Evolutionary conservation across 2,797 vertebrate species (phyloP).

Genomic region (Sternotherus odoratus): DNA sequence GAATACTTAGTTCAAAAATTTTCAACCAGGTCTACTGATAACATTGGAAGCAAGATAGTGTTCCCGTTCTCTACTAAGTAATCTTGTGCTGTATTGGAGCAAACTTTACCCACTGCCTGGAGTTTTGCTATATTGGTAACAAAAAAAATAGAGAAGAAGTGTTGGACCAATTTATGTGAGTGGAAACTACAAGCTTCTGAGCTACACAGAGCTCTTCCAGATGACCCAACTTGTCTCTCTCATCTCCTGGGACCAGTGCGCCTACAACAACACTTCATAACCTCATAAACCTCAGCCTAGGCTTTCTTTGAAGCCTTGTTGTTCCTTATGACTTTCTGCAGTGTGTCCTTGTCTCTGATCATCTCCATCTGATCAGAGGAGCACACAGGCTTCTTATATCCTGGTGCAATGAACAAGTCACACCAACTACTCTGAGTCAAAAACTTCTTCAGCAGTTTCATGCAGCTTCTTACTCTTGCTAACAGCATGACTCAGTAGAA

Average conservation of each 20-base stretch:
- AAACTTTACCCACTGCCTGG: neutral
- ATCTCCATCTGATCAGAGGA: rapidly evolving
- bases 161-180: neutral
- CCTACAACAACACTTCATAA: neutral
- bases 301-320: neutral
- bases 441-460: conserved; percentile 11
- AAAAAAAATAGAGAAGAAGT: neutral
- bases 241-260: neutral
- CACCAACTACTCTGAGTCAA: conserved; percentile 38
- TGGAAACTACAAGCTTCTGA: neutral
- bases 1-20: neutral
- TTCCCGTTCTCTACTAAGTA: neutral
- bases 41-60: neutral
- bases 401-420: neutral
- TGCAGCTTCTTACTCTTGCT: conserved; percentile 12
- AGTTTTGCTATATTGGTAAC: neutral
- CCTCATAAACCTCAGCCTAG: neutral
- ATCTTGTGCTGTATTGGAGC: rapidly evolving
- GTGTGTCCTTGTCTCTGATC: neutral
- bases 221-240: neutral
- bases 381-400: neutral
- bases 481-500: conserved; percentile 54
- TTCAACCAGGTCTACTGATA: rapidly evolving
- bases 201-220: neutral
- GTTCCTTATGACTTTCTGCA: neutral